A percentile compares a stretch with the other conserved stretches of the same genome.
Evolutionary conservation across 2,113 vertebrate genomes (phyloP).

Genomic region (Rhinoderma darwinii): DNA sequence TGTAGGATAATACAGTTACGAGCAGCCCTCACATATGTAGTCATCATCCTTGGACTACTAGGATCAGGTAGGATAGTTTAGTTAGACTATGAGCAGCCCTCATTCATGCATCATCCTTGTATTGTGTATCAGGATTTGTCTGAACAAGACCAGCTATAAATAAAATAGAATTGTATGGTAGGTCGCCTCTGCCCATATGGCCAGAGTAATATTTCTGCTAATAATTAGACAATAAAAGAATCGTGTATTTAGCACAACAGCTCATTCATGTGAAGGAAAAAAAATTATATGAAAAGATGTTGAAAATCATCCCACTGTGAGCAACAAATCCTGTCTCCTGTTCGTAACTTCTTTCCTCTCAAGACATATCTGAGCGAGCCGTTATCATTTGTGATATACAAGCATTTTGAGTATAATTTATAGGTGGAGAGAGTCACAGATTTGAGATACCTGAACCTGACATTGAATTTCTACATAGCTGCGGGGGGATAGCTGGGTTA

Average conservation of each 20-base stretch:
- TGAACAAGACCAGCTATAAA: not conserved
- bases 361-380: conserved; percentile 48
- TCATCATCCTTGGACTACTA: too few species aligned
- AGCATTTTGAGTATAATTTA: conserved; percentile 58
- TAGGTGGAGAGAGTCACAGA: conserved; percentile 55
- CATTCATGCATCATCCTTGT: not conserved
- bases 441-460: conserved; percentile 59
- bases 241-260: not conserved
- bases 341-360: conserved; percentile 34
- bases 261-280: not conserved
- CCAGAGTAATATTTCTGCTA: not conserved
- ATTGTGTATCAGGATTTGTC: not conserved
- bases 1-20: not conserved
- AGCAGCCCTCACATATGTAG: too few species aligned
- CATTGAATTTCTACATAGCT: conserved; percentile 58
- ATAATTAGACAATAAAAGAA: not conserved
- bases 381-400: conserved; percentile 53
- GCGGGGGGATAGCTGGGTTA: conserved; percentile 39
- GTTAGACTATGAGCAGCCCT: too few species aligned
- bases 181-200: not conserved
- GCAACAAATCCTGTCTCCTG: conserved; percentile 21
- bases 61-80: too few species aligned
- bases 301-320: conserved; percentile 24
- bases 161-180: not conserved
- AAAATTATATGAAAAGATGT: conserved; percentile 11